Evolutionary conservation across 2,797 vertebrate genomes (phyloP).

Genomic region (Acrossocheilus wenchowensis): DNA sequence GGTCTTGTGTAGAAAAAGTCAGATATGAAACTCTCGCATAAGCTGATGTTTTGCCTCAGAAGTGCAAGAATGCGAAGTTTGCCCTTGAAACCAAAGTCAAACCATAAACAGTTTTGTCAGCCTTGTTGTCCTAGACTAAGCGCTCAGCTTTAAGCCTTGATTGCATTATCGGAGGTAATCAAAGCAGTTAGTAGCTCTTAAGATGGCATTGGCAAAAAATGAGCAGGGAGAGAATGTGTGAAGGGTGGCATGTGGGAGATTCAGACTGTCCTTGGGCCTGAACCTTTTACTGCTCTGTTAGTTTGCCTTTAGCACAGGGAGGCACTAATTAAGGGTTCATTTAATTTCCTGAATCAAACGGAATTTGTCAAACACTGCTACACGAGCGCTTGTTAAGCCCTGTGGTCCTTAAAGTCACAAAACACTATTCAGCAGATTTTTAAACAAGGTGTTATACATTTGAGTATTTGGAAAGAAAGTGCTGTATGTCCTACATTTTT

Average conservation of each 20-base stretch:
- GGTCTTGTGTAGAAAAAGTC: conserved; percentile 17
- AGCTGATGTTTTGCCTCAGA: conserved; percentile 11
- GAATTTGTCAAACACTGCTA: conserved; percentile 23
- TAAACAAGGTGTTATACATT: neutral
- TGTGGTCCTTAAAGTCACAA: neutral
- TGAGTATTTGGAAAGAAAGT: neutral
- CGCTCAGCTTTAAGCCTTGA: neutral
- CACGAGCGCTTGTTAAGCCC: neutral
- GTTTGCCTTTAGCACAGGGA: neutral
- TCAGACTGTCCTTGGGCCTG: neutral
- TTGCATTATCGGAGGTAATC: conserved; percentile 27
- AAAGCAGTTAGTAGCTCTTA: neutral
- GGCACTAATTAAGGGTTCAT: conserved; percentile 26
- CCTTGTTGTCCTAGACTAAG: neutral
- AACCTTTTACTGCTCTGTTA: neutral
- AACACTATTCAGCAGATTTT: conserved; percentile 21
- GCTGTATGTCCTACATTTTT: neutral
- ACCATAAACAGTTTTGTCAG: neutral
- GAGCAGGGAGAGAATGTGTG: neutral
- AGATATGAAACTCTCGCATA: conserved; percentile 19
- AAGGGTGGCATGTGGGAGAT: neutral
- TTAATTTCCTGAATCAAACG: conserved; percentile 20
- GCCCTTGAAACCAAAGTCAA: conserved; percentile 26
- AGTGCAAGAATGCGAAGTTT: neutral
- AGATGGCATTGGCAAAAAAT: neutral